A percentile compares a stretch with the other conserved stretches of the same genome.
phyloP scores from a whole-genome alignment of 2,888 invertebrate species.

The Scaptomyza cyrtandrae region DNA sequence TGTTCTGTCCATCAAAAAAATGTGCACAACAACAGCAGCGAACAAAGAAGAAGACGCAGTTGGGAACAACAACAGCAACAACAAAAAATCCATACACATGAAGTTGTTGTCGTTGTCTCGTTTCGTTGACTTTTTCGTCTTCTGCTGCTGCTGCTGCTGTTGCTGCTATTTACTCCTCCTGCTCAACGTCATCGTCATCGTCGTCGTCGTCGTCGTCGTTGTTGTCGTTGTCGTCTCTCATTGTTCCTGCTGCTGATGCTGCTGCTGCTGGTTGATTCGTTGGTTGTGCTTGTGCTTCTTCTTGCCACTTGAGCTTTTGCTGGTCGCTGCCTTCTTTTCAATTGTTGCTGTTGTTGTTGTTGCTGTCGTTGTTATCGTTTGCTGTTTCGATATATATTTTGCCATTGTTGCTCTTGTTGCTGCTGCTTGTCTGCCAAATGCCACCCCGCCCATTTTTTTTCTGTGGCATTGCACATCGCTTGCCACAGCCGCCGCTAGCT shows the following conservation, averaged over 20 bases:
- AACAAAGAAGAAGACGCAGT: slow-evolving; percentile 54
- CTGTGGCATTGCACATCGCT: slow-evolving; percentile 24
- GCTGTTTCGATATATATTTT: slow-evolving; percentile 67
- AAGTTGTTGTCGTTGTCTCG: slow-evolving; percentile 68
- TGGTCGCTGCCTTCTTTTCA: slow-evolving; percentile 63
- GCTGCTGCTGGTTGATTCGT: slow-evolving; percentile 59
- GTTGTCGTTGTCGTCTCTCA: slow-evolving; percentile 51
- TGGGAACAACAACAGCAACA: slow-evolving; percentile 30
- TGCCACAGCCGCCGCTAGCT: slow-evolving; percentile 44
- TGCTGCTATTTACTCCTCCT: slow-evolving; percentile 38
- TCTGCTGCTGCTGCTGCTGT: slow-evolving; percentile 33
- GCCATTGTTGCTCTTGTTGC: slow-evolving; percentile 1
- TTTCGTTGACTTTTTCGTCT: slow-evolving; percentile 71
- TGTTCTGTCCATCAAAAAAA: slow-evolving; percentile 84
- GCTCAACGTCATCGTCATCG: slow-evolving; percentile 52
- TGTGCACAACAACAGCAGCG: slow-evolving; percentile 45
- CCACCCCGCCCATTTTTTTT: slow-evolving; percentile 65
- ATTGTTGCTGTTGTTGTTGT: slow-evolving; percentile 41
- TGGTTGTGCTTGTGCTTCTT: slow-evolving; percentile 46
- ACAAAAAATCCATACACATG: slow-evolving; percentile 62
- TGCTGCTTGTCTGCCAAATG: slow-evolving; percentile 57
- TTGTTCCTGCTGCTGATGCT: slow-evolving; percentile 56
- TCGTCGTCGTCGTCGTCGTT: slow-evolving; percentile 12
- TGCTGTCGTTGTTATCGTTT: slow-evolving; percentile 54
- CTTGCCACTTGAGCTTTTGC: slow-evolving; percentile 64